phyloP scores from a whole-genome alignment of 1,140 invertebrate genomes.

The Venustaconcha ellipsiformis region DNA sequence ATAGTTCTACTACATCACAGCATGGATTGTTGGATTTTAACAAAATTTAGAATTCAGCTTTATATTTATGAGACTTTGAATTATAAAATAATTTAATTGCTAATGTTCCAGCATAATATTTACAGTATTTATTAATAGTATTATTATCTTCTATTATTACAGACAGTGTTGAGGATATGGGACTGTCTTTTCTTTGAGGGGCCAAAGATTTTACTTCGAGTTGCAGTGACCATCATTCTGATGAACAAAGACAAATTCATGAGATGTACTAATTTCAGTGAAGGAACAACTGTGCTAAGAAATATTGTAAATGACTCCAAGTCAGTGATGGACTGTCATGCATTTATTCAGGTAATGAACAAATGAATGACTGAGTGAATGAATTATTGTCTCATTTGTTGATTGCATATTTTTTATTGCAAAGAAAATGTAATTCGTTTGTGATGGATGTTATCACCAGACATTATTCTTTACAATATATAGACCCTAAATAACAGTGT shows the following conservation, averaged over 20 bases:
- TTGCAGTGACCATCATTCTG: constrained; percentile 86
- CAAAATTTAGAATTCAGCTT: too few species aligned
- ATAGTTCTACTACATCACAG: too few species aligned
- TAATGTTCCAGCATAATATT: too few species aligned
- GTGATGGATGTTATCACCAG: not conserved
- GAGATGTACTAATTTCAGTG: constrained; percentile 80
- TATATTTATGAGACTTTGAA: too few species aligned
- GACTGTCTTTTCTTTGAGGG: constrained; percentile 96
- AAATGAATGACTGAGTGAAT: constrained; percentile 13
- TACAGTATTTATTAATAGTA: not conserved
- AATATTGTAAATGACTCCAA: constrained; percentile 78
- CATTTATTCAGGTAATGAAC: constrained; percentile 82
- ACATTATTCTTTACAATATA: not conserved
- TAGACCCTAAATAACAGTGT: too few species aligned
- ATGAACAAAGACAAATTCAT: constrained; percentile 79
- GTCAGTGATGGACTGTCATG: constrained; percentile 82
- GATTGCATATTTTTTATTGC: not conserved
- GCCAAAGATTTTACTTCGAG: constrained; percentile 87
- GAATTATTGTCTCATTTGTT: constrained; percentile 5
- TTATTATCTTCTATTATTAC: constrained; percentile 22
- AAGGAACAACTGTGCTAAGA: constrained; percentile 83
- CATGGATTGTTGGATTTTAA: too few species aligned
- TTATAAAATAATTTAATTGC: too few species aligned
- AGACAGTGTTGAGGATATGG: constrained; percentile 92
- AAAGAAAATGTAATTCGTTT: not conserved